Conservation (phyloP, 1,140 invertebrate genomes). For the Proctacanthus coquilletti region DNA sequence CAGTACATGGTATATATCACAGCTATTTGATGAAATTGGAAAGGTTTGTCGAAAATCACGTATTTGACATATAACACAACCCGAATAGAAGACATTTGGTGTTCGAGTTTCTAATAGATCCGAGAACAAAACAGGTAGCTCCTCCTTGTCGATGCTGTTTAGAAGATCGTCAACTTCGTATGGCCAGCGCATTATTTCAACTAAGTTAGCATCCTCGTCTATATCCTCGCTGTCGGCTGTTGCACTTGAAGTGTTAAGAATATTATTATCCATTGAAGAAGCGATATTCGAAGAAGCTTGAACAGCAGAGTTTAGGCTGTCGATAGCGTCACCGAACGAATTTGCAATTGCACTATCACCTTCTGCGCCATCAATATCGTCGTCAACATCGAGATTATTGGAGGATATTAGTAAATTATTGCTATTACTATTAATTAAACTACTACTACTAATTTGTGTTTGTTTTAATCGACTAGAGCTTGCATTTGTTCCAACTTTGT, state of each 20-base stretch:
- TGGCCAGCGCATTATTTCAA: slow-evolving; percentile 58
- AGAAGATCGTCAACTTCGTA: slow-evolving; percentile 62
- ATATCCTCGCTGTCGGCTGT: slow-evolving; percentile 9
- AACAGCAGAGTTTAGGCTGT: no score
- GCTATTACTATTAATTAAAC: background rate
- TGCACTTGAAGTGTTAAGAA: slow-evolving; percentile 5
- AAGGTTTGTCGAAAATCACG: slow-evolving; percentile 70
- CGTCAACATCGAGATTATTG: background rate
- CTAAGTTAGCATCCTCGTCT: slow-evolving; percentile 41
- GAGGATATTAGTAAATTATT: slow-evolving; percentile 1
- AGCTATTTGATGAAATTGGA: slow-evolving; percentile 45
- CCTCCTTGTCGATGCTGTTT: slow-evolving; percentile 66
- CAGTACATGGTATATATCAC: slow-evolving; percentile 70
- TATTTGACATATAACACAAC: slow-evolving; percentile 82
- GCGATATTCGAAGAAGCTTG: background rate
- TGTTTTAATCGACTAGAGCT: slow-evolving; percentile 4
- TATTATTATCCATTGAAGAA: background rate
- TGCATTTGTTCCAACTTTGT: background rate
- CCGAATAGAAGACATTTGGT: slow-evolving; percentile 73
- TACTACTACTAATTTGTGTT: slow-evolving; percentile 1
- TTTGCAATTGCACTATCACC: no score
- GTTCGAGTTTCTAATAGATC: slow-evolving; percentile 68
- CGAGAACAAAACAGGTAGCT: slow-evolving; percentile 70
- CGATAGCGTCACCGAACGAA: no score
- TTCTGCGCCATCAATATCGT: no score